phyloP scores from a whole-genome alignment of 2,888 invertebrate genomes.

The Abscondita cerata region DNA sequence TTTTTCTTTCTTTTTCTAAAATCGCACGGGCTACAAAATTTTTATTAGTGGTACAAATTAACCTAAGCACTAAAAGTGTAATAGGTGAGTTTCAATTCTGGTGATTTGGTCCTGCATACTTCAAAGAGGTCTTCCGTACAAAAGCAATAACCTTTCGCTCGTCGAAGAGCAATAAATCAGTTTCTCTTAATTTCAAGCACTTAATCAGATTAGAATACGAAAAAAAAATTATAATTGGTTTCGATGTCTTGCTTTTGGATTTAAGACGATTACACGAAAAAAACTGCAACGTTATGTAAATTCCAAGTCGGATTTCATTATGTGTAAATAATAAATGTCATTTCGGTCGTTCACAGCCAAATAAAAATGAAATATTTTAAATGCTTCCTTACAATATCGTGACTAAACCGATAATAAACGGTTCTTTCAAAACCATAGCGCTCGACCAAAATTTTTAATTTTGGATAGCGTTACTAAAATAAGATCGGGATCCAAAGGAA shows the following conservation, averaged over 20 bases:
- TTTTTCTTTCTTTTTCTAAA: too few species aligned
- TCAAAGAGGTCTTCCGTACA: too few species aligned
- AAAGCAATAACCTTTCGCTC: too few species aligned
- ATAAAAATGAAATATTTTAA: conserved; percentile 18
- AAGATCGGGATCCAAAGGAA: not conserved
- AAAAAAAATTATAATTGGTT: not conserved
- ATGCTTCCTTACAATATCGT: conserved; percentile 16
- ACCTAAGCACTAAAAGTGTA: too few species aligned
- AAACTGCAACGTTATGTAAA: conserved; percentile 17
- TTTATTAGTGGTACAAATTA: too few species aligned
- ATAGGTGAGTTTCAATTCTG: too few species aligned
- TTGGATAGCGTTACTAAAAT: conserved; percentile 16
- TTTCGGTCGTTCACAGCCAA: conserved; percentile 10
- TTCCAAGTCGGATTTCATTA: conserved; percentile 11
- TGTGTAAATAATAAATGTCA: conserved; percentile 16
- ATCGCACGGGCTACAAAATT: too few species aligned
- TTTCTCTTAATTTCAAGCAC: too few species aligned
- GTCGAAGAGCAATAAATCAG: too few species aligned
- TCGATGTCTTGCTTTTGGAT: not conserved
- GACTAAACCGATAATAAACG: conserved; percentile 22
- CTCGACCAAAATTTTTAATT: conserved; percentile 20
- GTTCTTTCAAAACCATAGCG: conserved; percentile 18
- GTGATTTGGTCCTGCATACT: too few species aligned
- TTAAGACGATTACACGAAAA: not conserved
- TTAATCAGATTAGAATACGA: too few species aligned